Conservation (phyloP, 2,888 invertebrate genomes). For the Galeruca laticollis region DNA sequence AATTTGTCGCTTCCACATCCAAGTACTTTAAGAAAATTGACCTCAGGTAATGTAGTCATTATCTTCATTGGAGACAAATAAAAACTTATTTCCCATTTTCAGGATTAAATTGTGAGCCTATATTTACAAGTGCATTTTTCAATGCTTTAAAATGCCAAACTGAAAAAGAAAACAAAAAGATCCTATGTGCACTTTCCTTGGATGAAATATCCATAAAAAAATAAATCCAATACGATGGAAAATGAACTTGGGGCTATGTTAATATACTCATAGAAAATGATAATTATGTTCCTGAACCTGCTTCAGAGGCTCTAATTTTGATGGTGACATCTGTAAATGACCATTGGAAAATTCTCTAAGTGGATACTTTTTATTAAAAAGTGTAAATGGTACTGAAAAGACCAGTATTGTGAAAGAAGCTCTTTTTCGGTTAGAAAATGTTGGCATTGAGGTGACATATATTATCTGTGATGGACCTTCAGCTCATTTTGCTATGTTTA, state of each 20-base stretch:
- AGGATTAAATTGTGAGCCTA: conserved; percentile 5
- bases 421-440: too few relatives aligned
- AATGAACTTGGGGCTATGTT: conserved; percentile 42
- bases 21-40: conserved; percentile 4
- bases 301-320: conserved; percentile 49
- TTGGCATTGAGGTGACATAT: conserved; percentile 36
- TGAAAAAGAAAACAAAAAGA: not conserved
- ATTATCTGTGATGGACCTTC: conserved; percentile 46
- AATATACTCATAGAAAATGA: conserved; percentile 40
- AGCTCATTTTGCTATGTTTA: conserved; percentile 38
- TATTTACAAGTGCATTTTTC: not conserved
- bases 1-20: not conserved
- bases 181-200: not conserved
- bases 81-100: not conserved
- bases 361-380: conserved; percentile 48
- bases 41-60: not conserved
- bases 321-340: conserved; percentile 44
- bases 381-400: conserved; percentile 40
- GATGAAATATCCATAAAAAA: not conserved
- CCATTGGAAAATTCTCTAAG: conserved; percentile 50
- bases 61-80: not conserved
- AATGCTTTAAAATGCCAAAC: conserved; percentile 4
- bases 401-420: conserved; percentile 42
- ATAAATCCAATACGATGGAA: conserved; percentile 45
- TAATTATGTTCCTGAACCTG: conserved; percentile 37